phyloP scores from a whole-genome alignment of 2,797 vertebrate species.

The Chaetodon trifasciatus region DNA sequence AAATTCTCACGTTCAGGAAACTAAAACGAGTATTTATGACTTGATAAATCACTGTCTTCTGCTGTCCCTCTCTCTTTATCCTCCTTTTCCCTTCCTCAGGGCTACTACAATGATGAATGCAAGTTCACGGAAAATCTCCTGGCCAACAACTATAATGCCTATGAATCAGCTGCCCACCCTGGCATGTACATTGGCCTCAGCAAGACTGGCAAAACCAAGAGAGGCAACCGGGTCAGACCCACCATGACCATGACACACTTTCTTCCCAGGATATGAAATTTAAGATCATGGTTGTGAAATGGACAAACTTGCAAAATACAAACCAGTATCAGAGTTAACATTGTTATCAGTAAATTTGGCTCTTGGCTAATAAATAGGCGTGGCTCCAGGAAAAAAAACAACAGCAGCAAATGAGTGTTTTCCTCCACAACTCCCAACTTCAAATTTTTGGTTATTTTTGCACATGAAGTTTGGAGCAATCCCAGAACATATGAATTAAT shows the following conservation, averaged over 20 bases:
- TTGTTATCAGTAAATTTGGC: not conserved
- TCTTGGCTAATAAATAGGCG: not conserved
- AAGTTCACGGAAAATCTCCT: conserved; percentile 95
- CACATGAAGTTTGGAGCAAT: not conserved
- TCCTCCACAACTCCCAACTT: not conserved
- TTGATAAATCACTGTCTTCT: not conserved
- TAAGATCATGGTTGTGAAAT: not conserved
- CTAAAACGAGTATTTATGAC: not conserved
- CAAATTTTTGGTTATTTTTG: not conserved
- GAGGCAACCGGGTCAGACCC: conserved; percentile 92
- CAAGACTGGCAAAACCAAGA: conserved; percentile 95
- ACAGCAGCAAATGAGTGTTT: not conserved
- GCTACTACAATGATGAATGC: conserved; percentile 91
- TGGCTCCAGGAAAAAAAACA: not conserved
- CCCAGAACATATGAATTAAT: not conserved
- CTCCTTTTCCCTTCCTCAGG: conserved; percentile 75
- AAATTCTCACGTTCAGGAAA: not conserved
- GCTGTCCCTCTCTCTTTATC: not conserved
- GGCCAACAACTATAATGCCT: conserved; percentile 97
- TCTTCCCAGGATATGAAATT: conserved; percentile 92
- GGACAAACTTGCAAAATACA: not conserved
- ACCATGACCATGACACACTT: conserved; percentile 96
- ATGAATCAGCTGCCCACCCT: conserved; percentile 89
- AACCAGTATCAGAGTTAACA: no score
- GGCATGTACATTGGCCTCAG: conserved; percentile 94